Evolutionary conservation across 2,113 vertebrate genomes (phyloP), one percentile per base, ranked within the genome.

Genomic region (Odobenus rosmarus): DNA sequence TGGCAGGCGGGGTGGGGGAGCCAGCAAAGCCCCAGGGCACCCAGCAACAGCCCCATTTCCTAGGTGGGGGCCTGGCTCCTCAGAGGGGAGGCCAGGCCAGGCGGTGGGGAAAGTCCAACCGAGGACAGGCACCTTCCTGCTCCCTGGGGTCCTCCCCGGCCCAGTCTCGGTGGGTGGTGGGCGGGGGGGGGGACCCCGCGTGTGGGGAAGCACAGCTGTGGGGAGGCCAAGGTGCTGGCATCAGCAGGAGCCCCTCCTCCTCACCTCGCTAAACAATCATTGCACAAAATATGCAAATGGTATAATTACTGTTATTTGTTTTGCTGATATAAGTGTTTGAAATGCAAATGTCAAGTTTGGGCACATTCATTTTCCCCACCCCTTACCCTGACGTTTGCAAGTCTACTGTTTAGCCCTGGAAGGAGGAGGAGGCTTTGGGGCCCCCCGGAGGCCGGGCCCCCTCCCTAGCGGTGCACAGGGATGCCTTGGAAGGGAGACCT

Each of bases 271-370:
- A 98, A 98, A 98, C 98, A 97, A 97, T 98, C 98, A 96, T 72
- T 94, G 98, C 97, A 97, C 97, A 97, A 98, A 97, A 98, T 98
- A 98, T 98, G 98, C 98, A 99, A 99, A 99, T 98, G 97, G 92
- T 94, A 96, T 98, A 98, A 99, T 99, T 98, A 98, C 98, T 97
- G 98, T 98, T 98, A 97, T 98, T 98, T 98, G 98, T 98, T 99
- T 98, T 98, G 98, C 98, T 97, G 97, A 97, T 98, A 95, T 79
- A 97, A 98, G 98, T 93, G 96, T 98, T 98, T 99, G 98, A 98
- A 98, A 98, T 98, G 98, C 98, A 99, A 98, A 98, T 99, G 98
- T 98, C 98, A 98, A 93, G 97, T 96, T 91, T 62, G 98, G 98
- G 86, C 88, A 72, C 97, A 79, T 97, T 76, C 31, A 64, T 36